These are phyloP conservation scores for Drosophila leonis DNA, from an alignment of 2,888 invertebrate species.

Conservation along the genomic window DNA sequence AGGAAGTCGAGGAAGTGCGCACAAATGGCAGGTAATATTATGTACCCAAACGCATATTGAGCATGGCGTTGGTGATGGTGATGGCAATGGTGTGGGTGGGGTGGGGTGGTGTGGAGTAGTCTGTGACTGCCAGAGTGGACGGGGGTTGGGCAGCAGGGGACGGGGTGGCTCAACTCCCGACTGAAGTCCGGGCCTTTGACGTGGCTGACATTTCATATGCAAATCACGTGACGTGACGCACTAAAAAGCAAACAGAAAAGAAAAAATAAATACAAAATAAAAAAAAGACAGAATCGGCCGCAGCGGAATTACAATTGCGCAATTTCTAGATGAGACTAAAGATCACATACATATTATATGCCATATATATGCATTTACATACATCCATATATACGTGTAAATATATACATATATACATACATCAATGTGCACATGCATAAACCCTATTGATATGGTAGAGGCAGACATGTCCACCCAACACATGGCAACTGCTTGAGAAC, in stretches of 20 bases:
- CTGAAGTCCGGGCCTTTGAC: conserved; percentile 24
- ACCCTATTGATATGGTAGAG: background rate
- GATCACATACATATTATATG: conserved; percentile 41
- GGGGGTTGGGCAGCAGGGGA: background rate
- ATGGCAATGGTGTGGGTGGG: background rate
- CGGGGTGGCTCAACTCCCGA: conserved; percentile 2
- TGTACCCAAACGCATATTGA: conserved; percentile 47
- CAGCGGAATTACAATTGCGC: conserved; percentile 67
- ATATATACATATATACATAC: background rate
- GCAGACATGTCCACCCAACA: too few species aligned
- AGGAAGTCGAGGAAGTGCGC: conserved; percentile 65
- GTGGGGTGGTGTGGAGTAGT: background rate
- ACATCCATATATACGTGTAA: background rate
- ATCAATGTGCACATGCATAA: background rate
- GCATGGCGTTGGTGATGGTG: background rate
- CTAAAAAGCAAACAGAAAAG: conserved; percentile 43
- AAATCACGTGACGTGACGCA: conserved; percentile 65
- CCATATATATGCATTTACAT: background rate
- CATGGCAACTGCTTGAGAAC: background rate
- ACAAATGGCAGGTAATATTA: conserved; percentile 58
- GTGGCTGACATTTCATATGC: conserved; percentile 68
- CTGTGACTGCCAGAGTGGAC: background rate
- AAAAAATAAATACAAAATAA: background rate
- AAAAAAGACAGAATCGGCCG: conserved; percentile 36
- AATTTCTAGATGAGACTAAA: conserved; percentile 57